Conservation (phyloP, 2,797 vertebrate species). For the Psittacula derbiana region DNA sequence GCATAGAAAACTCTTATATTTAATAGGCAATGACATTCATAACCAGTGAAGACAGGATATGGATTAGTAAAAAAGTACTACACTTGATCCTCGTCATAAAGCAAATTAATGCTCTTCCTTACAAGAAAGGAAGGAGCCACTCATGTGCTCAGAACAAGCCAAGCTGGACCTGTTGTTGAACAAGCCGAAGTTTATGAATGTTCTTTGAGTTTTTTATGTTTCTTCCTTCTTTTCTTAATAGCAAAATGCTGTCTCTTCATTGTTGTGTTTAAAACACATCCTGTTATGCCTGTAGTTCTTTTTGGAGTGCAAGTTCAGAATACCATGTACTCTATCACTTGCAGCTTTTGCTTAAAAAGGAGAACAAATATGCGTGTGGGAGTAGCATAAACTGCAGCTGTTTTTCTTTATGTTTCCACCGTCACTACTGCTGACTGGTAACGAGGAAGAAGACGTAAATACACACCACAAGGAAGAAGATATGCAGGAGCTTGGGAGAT, state of each 20-base stretch:
- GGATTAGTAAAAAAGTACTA: not conserved
- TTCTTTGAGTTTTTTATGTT: not conserved
- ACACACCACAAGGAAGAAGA: not conserved
- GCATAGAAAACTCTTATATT: not conserved
- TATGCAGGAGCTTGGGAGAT: not conserved
- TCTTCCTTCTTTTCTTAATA: not conserved
- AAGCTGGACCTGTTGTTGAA: not conserved
- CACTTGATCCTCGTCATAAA: not conserved
- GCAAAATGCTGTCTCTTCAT: not conserved
- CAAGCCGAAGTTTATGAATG: not conserved
- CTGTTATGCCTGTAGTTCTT: not conserved
- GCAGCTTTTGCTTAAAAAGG: not conserved
- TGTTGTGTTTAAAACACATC: not conserved
- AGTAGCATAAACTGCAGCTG: conserved; percentile 25
- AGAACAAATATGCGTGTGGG: not conserved
- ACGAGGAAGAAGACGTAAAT: not conserved
- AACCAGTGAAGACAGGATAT: not conserved
- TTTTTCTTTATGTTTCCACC: not conserved
- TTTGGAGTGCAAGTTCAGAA: not conserved
- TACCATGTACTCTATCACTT: not conserved
- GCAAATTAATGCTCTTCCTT: not conserved
- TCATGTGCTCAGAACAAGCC: not conserved
- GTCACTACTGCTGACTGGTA: not conserved
- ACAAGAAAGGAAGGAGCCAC: not conserved
- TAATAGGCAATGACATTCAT: not conserved